Evolutionary conservation across 2,113 vertebrate species (phyloP).

Genomic region (Tor tambroides): DNA sequence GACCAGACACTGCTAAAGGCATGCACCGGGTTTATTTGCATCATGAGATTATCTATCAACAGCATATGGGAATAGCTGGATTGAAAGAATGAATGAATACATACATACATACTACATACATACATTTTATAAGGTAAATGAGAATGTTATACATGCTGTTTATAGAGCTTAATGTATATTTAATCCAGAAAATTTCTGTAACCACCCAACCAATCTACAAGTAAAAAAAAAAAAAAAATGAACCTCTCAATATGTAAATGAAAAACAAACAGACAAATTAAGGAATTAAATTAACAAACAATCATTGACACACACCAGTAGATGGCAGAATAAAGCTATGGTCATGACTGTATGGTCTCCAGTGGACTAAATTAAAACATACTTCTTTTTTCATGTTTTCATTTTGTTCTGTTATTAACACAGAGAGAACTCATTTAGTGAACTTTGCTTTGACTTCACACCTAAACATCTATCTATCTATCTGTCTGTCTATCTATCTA

Average conservation of each 20-base stretch:
- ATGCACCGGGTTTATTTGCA: not conserved
- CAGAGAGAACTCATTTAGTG: not conserved
- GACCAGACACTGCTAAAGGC: no score
- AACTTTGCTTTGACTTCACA: not conserved
- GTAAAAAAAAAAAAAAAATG: not conserved
- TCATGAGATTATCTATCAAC: not conserved
- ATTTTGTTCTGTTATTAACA: conserved; percentile 2
- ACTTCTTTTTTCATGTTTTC: not conserved
- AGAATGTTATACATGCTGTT: not conserved
- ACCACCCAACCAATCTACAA: not conserved
- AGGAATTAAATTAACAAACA: not conserved
- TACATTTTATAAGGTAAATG: not conserved
- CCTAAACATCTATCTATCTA: not conserved
- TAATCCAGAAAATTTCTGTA: not conserved
- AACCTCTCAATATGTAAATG: not conserved
- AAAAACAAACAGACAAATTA: not conserved
- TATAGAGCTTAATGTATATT: not conserved
- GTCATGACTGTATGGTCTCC: not conserved
- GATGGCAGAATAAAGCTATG: conserved; percentile 56
- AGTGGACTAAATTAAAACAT: not conserved
- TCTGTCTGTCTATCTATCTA: no score
- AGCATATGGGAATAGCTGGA: not conserved
- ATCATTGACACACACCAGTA: conserved; percentile 42
- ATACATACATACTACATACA: not conserved
- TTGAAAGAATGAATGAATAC: not conserved